Evolutionary conservation across 2,113 vertebrate genomes (phyloP), one percentile per base, ranked within the genome.

Genomic region (Lasiurus borealis): DNA sequence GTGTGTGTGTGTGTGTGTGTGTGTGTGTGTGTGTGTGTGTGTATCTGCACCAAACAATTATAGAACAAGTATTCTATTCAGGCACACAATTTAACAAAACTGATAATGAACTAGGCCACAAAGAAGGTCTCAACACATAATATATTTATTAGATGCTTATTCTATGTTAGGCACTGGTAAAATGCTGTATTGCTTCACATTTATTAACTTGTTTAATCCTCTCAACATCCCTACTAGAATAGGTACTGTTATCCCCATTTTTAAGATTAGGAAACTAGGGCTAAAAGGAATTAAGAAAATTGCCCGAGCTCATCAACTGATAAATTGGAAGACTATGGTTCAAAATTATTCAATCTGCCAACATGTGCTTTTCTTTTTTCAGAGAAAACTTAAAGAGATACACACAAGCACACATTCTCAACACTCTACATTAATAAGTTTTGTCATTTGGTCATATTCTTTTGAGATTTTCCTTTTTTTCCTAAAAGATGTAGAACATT

Each of bases 261-360:
- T 90, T 88, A 73, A 62, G 46, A 69, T 48, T 15, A 80, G 66
- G 68, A 88, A 76, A 88, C 27, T 85, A 21, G 29, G 36, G 34
- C 34, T 76, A 64, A 68, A 85, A 85, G 59, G 72, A 95, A 84
- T 81, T 57, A 75, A 87, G 69, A 68, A 80, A 94, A 88, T 91
- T n/a, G 19, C 27, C 7, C 4, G 9, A 81, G n/a, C 3, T 86
- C 52, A 69, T 81, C 57, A 85, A 88, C 2, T 62, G 18, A 72
- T 83, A 76, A 72, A 62, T n/a, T 80, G 8, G 14, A 92, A 90
- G 52, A 88, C 59, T 57, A 31, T 25, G 9, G 21, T 78, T 87
- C 48, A 46, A 78, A 40, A 15, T 59, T 80, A 66, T 40, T 48
- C 29, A 44, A 48, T 50, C 46, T 52, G 31, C 34, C 92, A 40